A percentile compares a stretch with the other conserved stretches of the same genome.
Conservation (phyloP, 2,797 vertebrate species). For the Neosilurus hyrtlii region DNA sequence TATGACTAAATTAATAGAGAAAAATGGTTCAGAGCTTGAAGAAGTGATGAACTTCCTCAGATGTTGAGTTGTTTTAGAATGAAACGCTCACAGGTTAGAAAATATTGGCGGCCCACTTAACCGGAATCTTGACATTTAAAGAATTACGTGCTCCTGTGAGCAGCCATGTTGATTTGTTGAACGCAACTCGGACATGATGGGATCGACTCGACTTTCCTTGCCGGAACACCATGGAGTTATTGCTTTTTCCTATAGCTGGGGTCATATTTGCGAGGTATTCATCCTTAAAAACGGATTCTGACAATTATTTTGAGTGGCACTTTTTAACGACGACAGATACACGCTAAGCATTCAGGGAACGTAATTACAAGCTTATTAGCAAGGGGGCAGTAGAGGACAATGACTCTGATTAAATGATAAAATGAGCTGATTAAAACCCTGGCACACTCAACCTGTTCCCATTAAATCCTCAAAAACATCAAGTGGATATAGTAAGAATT, state of each 20-base stretch:
- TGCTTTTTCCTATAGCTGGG: neutral
- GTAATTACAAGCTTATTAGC: no score
- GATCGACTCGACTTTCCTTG: neutral
- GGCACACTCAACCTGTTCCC: no score
- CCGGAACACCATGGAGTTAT: neutral
- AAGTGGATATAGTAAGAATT: no score
- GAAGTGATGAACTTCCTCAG: neutral
- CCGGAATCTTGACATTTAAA: neutral
- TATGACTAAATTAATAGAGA: neutral
- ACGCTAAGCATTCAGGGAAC: no score
- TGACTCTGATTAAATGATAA: no score
- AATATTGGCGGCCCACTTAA: neutral
- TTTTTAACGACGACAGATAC: no score
- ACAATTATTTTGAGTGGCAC: no score
- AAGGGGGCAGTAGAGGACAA: no score
- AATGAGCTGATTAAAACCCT: no score
- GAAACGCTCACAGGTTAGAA: neutral
- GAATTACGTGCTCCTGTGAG: neutral
- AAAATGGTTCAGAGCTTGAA: neutral
- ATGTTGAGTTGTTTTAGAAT: neutral
- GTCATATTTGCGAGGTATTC: neutral
- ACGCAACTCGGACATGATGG: neutral
- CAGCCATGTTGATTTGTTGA: neutral
- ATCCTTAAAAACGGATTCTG: no score
- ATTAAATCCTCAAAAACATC: no score